Conservation (phyloP, 2,888 invertebrate species). For the Glomeris marginata region DNA sequence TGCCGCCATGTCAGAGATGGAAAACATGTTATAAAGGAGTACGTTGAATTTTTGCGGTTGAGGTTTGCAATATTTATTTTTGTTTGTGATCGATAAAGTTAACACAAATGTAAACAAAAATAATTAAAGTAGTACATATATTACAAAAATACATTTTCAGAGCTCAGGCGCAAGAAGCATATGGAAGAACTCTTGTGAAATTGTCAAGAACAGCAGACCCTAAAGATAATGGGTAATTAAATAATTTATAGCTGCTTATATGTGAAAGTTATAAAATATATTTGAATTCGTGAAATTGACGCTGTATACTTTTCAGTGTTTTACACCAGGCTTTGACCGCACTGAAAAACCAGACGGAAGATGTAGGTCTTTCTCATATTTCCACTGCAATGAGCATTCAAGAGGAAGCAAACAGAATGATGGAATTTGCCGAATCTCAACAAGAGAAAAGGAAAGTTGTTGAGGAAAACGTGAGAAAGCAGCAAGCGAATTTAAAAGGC, state of each 20-base stretch:
- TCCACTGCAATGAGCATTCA: slow-evolving; percentile 5
- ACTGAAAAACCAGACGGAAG: slow-evolving; percentile 11
- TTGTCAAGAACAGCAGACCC: slow-evolving; percentile 9
- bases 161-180: slow-evolving; percentile 15
- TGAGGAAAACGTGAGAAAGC: slow-evolving; percentile 13
- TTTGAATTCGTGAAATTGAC: background rate
- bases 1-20: slow-evolving; percentile 6
- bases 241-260: background rate
- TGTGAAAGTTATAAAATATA: background rate
- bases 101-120: background rate
- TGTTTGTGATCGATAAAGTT: background rate
- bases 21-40: slow-evolving; percentile 7
- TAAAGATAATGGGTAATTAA: slow-evolving; percentile 15
- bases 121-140: background rate
- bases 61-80: background rate
- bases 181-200: slow-evolving; percentile 14
- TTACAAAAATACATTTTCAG: slow-evolving; percentile 6
- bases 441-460: slow-evolving; percentile 9
- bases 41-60: slow-evolving; percentile 3
- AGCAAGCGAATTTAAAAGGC: slow-evolving; percentile 11
- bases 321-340: slow-evolving; percentile 7
- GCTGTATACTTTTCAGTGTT: background rate
- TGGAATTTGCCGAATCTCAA: slow-evolving; percentile 12
- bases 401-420: slow-evolving; percentile 11
- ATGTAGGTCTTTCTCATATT: slow-evolving; percentile 11